Evolutionary conservation across 2,888 invertebrate genomes (phyloP).

Genomic region (Hartigia nigra): DNA sequence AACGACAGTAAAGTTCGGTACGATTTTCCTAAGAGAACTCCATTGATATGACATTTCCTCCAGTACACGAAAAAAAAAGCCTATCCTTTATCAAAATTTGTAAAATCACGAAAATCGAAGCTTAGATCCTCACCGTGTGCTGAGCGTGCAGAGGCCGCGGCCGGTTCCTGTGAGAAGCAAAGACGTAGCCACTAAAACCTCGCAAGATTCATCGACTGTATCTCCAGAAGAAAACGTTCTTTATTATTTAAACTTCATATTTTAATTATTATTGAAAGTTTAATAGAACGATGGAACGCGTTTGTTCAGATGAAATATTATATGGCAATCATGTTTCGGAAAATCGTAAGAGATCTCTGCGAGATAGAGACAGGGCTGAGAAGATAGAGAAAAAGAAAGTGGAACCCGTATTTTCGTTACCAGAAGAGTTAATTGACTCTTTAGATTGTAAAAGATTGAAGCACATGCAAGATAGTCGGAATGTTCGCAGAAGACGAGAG

Average conservation of each 20-base stretch:
- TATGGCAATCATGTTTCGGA: not conserved
- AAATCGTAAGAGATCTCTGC: slow-evolving; percentile 61
- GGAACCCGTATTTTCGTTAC: slow-evolving; percentile 73
- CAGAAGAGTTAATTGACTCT: slow-evolving; percentile 70
- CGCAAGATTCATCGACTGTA: not conserved
- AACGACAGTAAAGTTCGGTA: not conserved
- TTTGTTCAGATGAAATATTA: not conserved
- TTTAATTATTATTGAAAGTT: not conserved
- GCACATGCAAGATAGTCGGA: slow-evolving; percentile 46
- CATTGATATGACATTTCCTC: not conserved
- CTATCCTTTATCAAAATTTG: not conserved
- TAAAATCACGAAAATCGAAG: not conserved
- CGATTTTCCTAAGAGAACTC: not conserved
- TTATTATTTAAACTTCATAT: not conserved
- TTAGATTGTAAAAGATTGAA: slow-evolving; percentile 64
- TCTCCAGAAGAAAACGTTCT: not conserved
- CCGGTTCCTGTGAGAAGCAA: slow-evolving; percentile 1
- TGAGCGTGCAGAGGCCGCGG: not conserved
- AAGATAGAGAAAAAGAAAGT: slow-evolving; percentile 66
- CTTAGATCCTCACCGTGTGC: not conserved
- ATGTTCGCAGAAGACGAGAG: slow-evolving; percentile 13
- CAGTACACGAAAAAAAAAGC: not conserved
- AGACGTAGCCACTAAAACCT: not conserved
- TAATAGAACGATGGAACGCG: not conserved
- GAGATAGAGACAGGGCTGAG: slow-evolving; percentile 68